Conservation (phyloP, 2,888 invertebrate genomes). For the Aleiodes alternator region DNA sequence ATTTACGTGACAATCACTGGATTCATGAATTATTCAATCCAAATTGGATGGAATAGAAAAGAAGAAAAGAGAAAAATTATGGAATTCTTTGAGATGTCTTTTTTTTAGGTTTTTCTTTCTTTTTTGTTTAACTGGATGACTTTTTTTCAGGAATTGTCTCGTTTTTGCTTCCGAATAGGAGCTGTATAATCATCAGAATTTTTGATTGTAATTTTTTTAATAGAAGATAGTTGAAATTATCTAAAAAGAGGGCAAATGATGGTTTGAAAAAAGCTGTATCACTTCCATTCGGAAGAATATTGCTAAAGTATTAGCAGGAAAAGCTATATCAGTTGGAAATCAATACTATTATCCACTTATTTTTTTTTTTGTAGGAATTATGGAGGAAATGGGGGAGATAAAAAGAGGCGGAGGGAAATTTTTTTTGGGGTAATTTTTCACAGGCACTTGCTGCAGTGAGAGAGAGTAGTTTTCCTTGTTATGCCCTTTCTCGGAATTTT, state of each 20-base stretch:
- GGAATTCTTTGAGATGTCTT: too few species aligned
- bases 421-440: neutral
- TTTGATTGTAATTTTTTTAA: too few species aligned
- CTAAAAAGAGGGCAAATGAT: too few species aligned
- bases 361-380: neutral
- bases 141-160: neutral
- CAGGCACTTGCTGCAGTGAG: neutral
- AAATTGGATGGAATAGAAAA: neutral
- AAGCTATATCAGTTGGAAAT: too few species aligned
- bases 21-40: neutral
- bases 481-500: neutral
- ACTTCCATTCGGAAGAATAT: too few species aligned
- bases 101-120: neutral
- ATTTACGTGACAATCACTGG: constrained; percentile 10
- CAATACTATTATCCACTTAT: too few species aligned
- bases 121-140: neutral
- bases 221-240: too few species aligned
- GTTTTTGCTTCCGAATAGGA: too few species aligned
- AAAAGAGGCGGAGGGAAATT: neutral
- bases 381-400: neutral
- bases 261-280: too few species aligned
- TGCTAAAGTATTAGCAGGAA: too few species aligned
- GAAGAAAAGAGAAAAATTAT: neutral
- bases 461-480: neutral
- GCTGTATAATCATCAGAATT: too few species aligned